These are phyloP conservation scores for Pasiphila rectangulata DNA, from an alignment of 2,888 invertebrate species.

Conservation along the genomic window DNA sequence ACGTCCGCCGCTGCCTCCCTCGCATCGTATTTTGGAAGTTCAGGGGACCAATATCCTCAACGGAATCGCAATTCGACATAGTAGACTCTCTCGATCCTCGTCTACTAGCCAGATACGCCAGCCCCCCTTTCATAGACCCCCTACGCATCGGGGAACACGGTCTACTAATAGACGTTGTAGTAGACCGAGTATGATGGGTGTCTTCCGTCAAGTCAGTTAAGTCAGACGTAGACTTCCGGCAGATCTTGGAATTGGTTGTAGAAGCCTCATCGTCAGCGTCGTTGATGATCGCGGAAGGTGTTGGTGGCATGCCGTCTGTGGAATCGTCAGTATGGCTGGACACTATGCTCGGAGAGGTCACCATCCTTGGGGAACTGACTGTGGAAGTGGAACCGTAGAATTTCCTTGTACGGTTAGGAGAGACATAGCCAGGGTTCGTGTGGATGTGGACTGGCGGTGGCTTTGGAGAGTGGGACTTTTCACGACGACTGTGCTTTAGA, in stretches of 20 bases:
- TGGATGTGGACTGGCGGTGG: constrained; percentile 81
- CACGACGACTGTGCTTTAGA: constrained; percentile 66
- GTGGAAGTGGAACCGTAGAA: constrained; percentile 71
- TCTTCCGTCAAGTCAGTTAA: constrained; percentile 83
- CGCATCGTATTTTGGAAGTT: constrained; percentile 90
- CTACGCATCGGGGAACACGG: constrained; percentile 85
- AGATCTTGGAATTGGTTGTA: constrained; percentile 73
- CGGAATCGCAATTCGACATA: constrained; percentile 83
- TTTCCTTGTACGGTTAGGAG: constrained; percentile 70
- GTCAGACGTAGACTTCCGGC: constrained; percentile 89
- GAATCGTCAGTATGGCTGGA: constrained; percentile 76
- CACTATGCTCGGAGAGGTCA: constrained; percentile 72
- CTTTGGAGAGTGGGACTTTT: constrained; percentile 71
- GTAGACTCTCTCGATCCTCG: constrained; percentile 91
- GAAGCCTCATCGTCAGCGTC: constrained; percentile 74
- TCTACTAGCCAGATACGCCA: constrained; percentile 91
- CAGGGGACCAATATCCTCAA: constrained; percentile 89
- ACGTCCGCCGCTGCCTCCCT: constrained; percentile 89
- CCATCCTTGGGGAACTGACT: constrained; percentile 67
- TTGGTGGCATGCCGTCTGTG: constrained; percentile 64
- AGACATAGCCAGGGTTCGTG: constrained; percentile 83
- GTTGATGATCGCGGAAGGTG: constrained; percentile 63
- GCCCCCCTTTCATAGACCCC: constrained; percentile 84
- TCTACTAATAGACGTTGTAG: constrained; percentile 78
- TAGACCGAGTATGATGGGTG: constrained; percentile 80